Evolutionary conservation across 2,888 invertebrate genomes (phyloP).

Genomic region (Ypsolopha sequella): DNA sequence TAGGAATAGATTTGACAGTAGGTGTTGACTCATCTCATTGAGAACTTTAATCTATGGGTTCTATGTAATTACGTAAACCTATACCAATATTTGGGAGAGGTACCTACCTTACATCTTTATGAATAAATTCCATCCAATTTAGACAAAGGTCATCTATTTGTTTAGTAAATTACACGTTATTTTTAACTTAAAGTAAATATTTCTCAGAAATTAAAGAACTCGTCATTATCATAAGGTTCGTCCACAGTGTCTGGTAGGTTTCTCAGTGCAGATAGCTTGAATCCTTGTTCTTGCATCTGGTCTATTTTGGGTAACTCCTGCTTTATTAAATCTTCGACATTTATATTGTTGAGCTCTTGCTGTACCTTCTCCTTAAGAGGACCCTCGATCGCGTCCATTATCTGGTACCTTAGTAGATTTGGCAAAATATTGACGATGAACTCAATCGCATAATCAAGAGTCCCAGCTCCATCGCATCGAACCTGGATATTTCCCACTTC

Average conservation of each 20-base stretch:
- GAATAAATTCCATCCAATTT: not conserved
- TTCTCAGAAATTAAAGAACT: constrained; percentile 56
- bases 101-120: too few relatives aligned
- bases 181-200: not conserved
- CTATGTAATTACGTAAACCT: too few relatives aligned
- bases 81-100: too few relatives aligned
- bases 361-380: constrained; percentile 81
- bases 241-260: constrained; percentile 17
- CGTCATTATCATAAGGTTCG: constrained; percentile 46
- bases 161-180: not conserved
- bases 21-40: too few relatives aligned
- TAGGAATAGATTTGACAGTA: too few relatives aligned
- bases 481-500: constrained; percentile 89
- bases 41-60: too few relatives aligned
- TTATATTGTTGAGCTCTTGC: constrained; percentile 78
- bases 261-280: constrained; percentile 49
- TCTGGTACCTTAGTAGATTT: constrained; percentile 87
- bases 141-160: not conserved
- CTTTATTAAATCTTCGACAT: constrained; percentile 80
- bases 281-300: constrained; percentile 60
- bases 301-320: constrained; percentile 78
- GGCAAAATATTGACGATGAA: constrained; percentile 85
- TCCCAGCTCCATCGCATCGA: constrained; percentile 88
- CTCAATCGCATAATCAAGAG: constrained; percentile 86
- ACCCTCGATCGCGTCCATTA: constrained; percentile 86